A percentile compares a stretch with the other conserved stretches of the same genome.
These are phyloP conservation scores for Zoanthus solanderi DNA, from an alignment of 92 coral and sea anemone species.

Conservation along the genomic window DNA sequence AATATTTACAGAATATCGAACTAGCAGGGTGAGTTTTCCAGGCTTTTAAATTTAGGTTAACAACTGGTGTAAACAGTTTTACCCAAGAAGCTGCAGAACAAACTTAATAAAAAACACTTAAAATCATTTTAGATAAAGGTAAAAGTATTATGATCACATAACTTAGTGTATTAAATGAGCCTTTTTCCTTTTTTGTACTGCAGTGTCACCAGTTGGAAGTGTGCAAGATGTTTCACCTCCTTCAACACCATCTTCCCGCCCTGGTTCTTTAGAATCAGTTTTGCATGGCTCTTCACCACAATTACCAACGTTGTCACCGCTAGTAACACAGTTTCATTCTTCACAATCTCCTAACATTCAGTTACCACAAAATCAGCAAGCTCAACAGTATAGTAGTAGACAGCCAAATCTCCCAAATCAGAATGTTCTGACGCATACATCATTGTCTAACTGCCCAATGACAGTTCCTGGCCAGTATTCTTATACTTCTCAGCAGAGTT, in stretches of 20 bases:
- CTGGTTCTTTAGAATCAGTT: slow-evolving; percentile 71
- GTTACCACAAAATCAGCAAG: slow-evolving; percentile 45
- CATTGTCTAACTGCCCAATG: slow-evolving; percentile 66
- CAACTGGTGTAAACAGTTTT: no score
- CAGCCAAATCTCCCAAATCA: slow-evolving; percentile 63
- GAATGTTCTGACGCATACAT: slow-evolving; percentile 66
- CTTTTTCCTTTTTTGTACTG: neutral
- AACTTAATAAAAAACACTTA: no score
- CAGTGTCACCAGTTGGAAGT: slow-evolving; percentile 94
- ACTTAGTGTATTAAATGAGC: neutral
- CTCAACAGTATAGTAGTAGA: slow-evolving; percentile 66
- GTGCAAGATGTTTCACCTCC: slow-evolving; percentile 98
- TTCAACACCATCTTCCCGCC: slow-evolving; percentile 91
- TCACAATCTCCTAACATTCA: slow-evolving; percentile 81
- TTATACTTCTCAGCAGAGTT: slow-evolving; percentile 66
- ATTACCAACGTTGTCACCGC: slow-evolving; percentile 81
- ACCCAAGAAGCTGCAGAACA: no score
- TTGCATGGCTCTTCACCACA: slow-evolving; percentile 90
- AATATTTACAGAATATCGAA: no score
- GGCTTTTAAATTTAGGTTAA: no score
- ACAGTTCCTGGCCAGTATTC: slow-evolving; percentile 63
- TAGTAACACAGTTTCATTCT: slow-evolving; percentile 70
- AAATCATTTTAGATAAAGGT: neutral
- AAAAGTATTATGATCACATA: neutral
- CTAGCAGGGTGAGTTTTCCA: no score